phyloP scores from a whole-genome alignment of 1,140 invertebrate genomes.

The Anthonomus grandis region DNA sequence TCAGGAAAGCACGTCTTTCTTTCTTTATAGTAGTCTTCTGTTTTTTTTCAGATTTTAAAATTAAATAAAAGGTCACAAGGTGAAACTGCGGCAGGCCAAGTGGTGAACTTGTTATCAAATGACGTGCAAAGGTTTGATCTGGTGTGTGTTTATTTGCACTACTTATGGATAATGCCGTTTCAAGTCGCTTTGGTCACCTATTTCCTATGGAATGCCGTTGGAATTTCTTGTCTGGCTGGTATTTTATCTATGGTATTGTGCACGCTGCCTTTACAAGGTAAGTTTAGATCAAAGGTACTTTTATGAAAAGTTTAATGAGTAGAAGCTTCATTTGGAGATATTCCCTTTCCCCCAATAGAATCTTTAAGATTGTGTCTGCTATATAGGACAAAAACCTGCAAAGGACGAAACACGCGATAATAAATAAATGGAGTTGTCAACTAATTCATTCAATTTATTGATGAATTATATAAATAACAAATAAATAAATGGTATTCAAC shows the following conservation, averaged over 20 bases:
- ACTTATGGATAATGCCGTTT: constrained; percentile 67
- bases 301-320: no score
- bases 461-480: no score
- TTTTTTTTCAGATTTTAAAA: constrained; percentile 53
- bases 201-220: constrained; percentile 68
- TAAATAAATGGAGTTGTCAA: no score
- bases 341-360: no score
- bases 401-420: no score
- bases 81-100: constrained; percentile 72
- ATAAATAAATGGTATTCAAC: no score
- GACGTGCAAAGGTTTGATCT: constrained; percentile 67
- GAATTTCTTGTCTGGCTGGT: constrained; percentile 66
- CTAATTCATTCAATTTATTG: no score
- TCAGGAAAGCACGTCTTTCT: background rate
- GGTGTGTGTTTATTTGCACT: constrained; percentile 59
- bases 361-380: no score
- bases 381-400: no score
- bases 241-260: constrained; percentile 58
- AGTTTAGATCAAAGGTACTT: constrained; percentile 26
- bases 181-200: constrained; percentile 57
- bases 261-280: constrained; percentile 66
- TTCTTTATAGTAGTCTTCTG: background rate
- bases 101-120: constrained; percentile 82
- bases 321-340: no score
- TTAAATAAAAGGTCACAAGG: constrained; percentile 63